Evolutionary conservation across 2,113 vertebrate genomes (phyloP).

Genomic region (Rhinopomastus cyanomelas): DNA sequence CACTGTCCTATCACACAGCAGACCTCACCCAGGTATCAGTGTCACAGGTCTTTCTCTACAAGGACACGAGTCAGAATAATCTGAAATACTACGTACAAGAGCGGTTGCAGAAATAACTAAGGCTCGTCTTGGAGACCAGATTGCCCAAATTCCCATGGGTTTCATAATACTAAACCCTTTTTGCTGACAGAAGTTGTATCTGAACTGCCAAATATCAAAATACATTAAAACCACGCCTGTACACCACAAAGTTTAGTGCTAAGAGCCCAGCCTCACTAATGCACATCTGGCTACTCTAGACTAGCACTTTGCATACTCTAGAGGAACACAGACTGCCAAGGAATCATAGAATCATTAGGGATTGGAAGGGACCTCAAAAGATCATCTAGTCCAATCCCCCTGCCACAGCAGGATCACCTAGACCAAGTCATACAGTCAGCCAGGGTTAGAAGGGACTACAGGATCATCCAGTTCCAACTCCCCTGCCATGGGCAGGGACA

Average conservation of each 20-base stretch:
- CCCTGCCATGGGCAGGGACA: too few species aligned
- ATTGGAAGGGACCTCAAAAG: too few species aligned
- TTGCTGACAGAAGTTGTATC: neutral
- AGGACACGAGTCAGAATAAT: neutral
- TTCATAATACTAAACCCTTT: neutral
- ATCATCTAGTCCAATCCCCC: too few species aligned
- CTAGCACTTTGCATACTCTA: neutral
- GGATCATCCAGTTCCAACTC: too few species aligned
- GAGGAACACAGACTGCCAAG: neutral
- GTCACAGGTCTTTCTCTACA: neutral
- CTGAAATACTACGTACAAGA: neutral
- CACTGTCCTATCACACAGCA: neutral
- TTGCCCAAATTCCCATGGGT: neutral
- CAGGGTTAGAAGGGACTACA: too few species aligned
- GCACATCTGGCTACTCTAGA: neutral
- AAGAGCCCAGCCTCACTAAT: neutral
- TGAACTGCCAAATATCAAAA: neutral
- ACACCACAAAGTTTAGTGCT: accelerated
- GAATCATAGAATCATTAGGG: too few species aligned
- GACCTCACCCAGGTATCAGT: neutral
- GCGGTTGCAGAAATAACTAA: neutral
- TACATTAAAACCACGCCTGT: neutral
- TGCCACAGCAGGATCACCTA: too few species aligned
- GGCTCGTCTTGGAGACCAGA: neutral
- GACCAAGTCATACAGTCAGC: too few species aligned